A percentile compares a stretch with the other conserved stretches of the same genome.
These are phyloP conservation scores for Tenualosa thibaudeaui DNA, from an alignment of 2,797 vertebrate genomes.

Conservation along the genomic window DNA sequence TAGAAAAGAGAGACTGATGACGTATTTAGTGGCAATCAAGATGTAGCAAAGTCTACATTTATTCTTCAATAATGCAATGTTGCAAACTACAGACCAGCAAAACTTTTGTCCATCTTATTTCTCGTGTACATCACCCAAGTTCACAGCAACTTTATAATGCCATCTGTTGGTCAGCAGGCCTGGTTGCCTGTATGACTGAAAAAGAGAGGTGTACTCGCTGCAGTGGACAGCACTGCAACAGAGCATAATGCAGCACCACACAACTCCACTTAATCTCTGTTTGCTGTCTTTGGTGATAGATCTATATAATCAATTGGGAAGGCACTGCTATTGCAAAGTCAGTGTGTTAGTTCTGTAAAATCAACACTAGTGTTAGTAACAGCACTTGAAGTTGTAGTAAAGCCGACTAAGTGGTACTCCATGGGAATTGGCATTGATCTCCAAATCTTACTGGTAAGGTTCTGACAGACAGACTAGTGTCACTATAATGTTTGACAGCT, in stretches of 20 bases:
- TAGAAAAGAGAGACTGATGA: no score
- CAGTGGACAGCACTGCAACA: neutral
- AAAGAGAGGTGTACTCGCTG: neutral
- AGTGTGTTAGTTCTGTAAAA: neutral
- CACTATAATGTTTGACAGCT: neutral
- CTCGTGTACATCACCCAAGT: neutral
- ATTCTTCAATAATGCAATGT: neutral
- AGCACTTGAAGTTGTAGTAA: neutral
- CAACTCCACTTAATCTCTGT: conserved; percentile 3
- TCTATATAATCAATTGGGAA: neutral
- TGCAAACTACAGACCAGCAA: neutral
- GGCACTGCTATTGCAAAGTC: neutral
- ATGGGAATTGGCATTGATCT: neutral
- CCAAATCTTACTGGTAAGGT: neutral
- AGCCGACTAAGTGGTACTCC: neutral
- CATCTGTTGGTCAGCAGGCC: neutral
- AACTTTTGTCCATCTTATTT: neutral
- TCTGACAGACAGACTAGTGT: no score
- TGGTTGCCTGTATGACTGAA: neutral
- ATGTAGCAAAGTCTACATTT: neutral
- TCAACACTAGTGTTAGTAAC: neutral
- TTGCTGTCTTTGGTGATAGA: neutral
- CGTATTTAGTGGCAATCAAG: no score
- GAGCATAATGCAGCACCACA: neutral
- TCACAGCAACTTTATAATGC: neutral